These are phyloP conservation scores for Erythrocercus mccallii DNA, from an alignment of 2,113 vertebrate species.

Conservation along the genomic window DNA sequence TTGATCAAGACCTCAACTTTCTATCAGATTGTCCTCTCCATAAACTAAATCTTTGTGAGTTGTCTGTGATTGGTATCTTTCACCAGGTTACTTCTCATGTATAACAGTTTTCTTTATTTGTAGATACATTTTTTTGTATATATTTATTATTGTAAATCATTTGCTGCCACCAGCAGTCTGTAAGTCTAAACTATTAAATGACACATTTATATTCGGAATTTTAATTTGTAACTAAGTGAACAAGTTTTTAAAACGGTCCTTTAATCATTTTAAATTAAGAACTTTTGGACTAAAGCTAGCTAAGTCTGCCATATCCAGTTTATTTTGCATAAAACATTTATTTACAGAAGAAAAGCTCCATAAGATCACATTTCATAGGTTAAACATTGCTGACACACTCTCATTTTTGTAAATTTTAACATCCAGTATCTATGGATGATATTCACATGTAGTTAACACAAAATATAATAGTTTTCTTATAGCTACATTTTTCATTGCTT, in stretches of 20 bases:
- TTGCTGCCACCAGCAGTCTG: slow-evolving; percentile 91
- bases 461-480: slow-evolving; percentile 69
- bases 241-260: slow-evolving; percentile 77
- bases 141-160: slow-evolving; percentile 88
- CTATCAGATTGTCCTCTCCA: slow-evolving; percentile 76
- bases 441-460: slow-evolving; percentile 67
- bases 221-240: slow-evolving; percentile 81
- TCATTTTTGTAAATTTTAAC: slow-evolving; percentile 73
- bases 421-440: slow-evolving; percentile 64
- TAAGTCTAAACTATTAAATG: slow-evolving; percentile 89
- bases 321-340: slow-evolving; percentile 73
- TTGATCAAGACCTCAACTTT: slow-evolving; percentile 77
- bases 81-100: slow-evolving; percentile 80
- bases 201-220: slow-evolving; percentile 85
- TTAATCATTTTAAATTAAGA: slow-evolving; percentile 79
- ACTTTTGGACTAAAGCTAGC: slow-evolving; percentile 75
- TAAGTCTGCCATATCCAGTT: slow-evolving; percentile 71
- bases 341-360: slow-evolving; percentile 65
- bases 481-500: slow-evolving; percentile 68
- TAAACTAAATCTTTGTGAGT: slow-evolving; percentile 86
- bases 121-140: slow-evolving; percentile 82
- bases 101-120: slow-evolving; percentile 79
- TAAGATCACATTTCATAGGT: slow-evolving; percentile 66
- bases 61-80: slow-evolving; percentile 87
- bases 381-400: slow-evolving; percentile 52